Evolutionary conservation across 2,888 invertebrate genomes (phyloP).

Genomic region (Resseliella maxima): DNA sequence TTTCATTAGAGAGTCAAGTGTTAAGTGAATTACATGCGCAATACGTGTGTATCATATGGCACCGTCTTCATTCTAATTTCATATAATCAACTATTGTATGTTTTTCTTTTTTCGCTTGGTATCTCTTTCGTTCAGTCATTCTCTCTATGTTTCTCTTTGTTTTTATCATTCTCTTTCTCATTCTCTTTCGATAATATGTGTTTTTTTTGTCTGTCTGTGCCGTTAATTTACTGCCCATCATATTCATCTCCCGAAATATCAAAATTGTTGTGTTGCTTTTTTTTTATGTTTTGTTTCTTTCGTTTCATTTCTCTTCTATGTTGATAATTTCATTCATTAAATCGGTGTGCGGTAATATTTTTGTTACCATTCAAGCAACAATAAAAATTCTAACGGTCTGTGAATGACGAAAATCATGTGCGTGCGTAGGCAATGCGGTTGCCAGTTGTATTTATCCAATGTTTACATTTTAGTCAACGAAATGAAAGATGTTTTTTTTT

Average conservation of each 20-base stretch:
- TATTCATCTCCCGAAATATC: background rate
- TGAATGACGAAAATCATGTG: constrained; percentile 15
- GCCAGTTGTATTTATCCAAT: background rate
- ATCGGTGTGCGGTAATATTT: background rate
- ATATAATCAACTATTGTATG: background rate
- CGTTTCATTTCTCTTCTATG: background rate
- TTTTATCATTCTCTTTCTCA: background rate
- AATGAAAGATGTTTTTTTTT: background rate
- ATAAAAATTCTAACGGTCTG: background rate
- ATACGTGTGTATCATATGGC: background rate
- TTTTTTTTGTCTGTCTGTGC: background rate
- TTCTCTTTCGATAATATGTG: background rate
- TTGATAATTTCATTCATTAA: background rate
- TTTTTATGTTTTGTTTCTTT: background rate
- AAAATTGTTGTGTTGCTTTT: background rate
- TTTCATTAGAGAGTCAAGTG: constrained; percentile 54
- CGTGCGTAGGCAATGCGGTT: background rate
- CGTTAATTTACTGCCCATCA: constrained; percentile 11
- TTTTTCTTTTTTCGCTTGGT: background rate
- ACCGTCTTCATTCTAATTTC: background rate
- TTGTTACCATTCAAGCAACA: background rate
- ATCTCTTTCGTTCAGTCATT: too few relatives aligned
- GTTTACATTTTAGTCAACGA: background rate
- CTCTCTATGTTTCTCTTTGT: too few relatives aligned
- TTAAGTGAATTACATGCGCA: constrained; percentile 41